Evolutionary conservation across 2,113 vertebrate genomes (phyloP), one percentile per base, ranked within the genome.

Genomic region (Pedionomus torquatus): DNA sequence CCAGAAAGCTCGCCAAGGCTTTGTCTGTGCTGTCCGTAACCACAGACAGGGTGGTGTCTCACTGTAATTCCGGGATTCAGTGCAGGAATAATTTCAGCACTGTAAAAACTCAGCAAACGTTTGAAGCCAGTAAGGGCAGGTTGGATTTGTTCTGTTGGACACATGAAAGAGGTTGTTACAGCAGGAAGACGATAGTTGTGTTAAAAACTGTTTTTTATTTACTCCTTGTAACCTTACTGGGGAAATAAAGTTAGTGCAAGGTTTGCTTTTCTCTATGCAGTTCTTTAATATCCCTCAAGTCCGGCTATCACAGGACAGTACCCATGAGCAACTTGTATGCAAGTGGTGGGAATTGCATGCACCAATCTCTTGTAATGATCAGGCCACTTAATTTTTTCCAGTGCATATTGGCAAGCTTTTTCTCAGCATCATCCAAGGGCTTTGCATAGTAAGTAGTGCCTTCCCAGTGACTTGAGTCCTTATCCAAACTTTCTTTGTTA

Each of bases 31-130:
- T 17, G 39, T 28, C 54, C 46, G 33, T 61, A 78, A 72, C 90
- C 90, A 85, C 77, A 93, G 85, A 78, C 96, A 81, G 78, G 71
- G 80, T 51, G 87, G 89, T 95, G 90, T 76, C 61, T 87, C 77
- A 11, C 75, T 65, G 69, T 79, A 90, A 83, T 92, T 83, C 79
- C 7, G 23, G 77, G 80, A 89, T 94, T 83, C 49, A 35, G 20
- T 39, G 88, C 75, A 92, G 71, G 79, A 96, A 83, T 95, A 90
- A 89, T 91, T 91, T 90, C 89, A 92, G 89, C 30, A 25, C 69
- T 79, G 77, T 70, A 89, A 81, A 85, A 90, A 55, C 35, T 20
- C 33, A 16, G 68, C 19, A 78, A 55, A 66, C 13, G 7, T 71
- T 70, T 87, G 72, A 92, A 94, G 87, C 23, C 87, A 80, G 63